phyloP scores from a whole-genome alignment of 2,888 invertebrate species.

The Rosalia funebris region DNA sequence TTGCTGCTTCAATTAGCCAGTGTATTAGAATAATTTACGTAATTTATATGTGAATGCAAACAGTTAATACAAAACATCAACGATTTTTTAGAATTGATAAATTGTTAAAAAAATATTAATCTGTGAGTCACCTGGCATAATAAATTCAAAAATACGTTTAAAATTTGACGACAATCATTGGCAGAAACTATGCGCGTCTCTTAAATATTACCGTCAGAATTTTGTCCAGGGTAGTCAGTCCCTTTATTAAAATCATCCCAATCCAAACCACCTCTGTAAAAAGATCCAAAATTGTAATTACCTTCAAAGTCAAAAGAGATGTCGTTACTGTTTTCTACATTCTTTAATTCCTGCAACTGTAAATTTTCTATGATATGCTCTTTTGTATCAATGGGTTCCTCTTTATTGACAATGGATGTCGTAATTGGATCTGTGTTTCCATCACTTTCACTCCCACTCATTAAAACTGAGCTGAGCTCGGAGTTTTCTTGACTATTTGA shows the following conservation, averaged over 20 bases:
- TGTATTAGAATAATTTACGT: no score
- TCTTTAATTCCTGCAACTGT: slow-evolving; percentile 17
- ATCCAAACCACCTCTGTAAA: slow-evolving; percentile 38
- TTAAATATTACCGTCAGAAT: slow-evolving; percentile 29
- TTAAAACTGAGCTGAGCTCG: slow-evolving; percentile 1
- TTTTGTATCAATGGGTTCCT: slow-evolving; percentile 4
- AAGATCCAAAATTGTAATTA: slow-evolving; percentile 43
- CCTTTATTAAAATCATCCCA: slow-evolving; percentile 39
- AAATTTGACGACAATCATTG: slow-evolving; percentile 8
- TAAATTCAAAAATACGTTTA: no score
- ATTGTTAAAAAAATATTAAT: no score
- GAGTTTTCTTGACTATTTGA: slow-evolving; percentile 1
- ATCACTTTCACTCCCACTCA: slow-evolving; percentile 20
- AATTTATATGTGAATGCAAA: no score
- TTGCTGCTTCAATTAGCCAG: no score
- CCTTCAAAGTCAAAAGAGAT: slow-evolving; percentile 45
- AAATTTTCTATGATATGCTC: slow-evolving; percentile 9
- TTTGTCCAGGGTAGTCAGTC: slow-evolving; percentile 34
- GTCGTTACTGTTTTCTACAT: slow-evolving; percentile 22
- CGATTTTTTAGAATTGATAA: no score
- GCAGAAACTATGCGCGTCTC: slow-evolving; percentile 6
- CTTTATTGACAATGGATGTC: not conserved
- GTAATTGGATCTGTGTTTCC: not conserved
- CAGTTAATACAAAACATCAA: no score
- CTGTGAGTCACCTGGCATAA: no score